These are phyloP conservation scores for Notodonta dromedarius DNA, from an alignment of 2,888 invertebrate species.

Conservation along the genomic window DNA sequence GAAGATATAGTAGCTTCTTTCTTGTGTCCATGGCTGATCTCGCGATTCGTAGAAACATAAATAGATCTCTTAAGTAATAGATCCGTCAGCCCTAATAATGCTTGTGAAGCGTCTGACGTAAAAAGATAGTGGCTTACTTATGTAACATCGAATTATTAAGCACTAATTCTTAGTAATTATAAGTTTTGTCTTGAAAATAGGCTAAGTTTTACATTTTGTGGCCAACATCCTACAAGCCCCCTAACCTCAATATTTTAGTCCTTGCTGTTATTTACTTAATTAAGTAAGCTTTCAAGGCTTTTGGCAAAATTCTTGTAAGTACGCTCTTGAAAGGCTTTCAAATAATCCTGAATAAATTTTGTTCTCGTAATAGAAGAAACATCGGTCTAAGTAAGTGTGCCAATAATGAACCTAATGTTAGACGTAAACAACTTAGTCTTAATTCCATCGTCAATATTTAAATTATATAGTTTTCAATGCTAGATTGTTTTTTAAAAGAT, in stretches of 20 bases:
- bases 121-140: no score
- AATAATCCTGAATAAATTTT: no score
- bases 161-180: no score
- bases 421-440: background rate
- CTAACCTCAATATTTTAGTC: constrained; percentile 2
- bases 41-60: no score
- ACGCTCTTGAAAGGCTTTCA: no score
- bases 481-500: no score
- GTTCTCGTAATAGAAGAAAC: background rate
- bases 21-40: no score
- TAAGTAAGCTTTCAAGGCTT: background rate
- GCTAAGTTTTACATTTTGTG: background rate
- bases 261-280: background rate
- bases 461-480: background rate
- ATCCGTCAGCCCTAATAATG: no score
- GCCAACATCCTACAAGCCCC: background rate
- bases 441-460: background rate
- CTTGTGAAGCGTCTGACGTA: no score
- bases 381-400: background rate
- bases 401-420: background rate
- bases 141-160: no score
- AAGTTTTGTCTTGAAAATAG: background rate
- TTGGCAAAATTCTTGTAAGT: background rate
- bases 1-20: no score
- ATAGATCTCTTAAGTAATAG: no score